phyloP scores from a whole-genome alignment of 2,888 invertebrate genomes.

The Keiferia lycopersicella region DNA sequence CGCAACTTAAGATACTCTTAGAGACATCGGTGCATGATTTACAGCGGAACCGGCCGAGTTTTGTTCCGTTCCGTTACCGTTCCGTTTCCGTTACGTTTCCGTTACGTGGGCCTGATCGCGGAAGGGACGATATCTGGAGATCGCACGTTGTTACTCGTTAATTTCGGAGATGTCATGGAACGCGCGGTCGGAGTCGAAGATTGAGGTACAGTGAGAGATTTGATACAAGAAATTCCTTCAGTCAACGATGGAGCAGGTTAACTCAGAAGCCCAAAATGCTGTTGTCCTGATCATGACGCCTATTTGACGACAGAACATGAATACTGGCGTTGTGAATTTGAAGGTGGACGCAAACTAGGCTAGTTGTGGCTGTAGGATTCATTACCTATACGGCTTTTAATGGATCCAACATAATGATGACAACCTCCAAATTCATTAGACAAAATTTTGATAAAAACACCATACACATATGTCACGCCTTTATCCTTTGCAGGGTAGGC shows the following conservation, averaged over 20 bases:
- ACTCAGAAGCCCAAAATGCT: too few species aligned
- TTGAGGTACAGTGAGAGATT: slow-evolving; percentile 39
- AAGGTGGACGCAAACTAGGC: too few species aligned
- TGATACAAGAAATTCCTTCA: background rate
- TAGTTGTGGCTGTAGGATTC: too few species aligned
- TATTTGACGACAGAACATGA: too few species aligned
- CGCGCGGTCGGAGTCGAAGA: slow-evolving; percentile 40
- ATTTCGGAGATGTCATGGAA: slow-evolving; percentile 65
- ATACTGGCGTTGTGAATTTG: too few species aligned
- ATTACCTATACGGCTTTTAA: too few species aligned
- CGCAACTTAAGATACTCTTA: slow-evolving; percentile 36
- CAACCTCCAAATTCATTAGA: too few species aligned
- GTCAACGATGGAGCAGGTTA: background rate
- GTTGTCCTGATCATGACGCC: too few species aligned
- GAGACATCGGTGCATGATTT: slow-evolving; percentile 42
- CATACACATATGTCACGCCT: too few species aligned
- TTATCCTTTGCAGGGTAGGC: too few species aligned
- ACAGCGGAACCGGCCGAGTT: slow-evolving; percentile 36
- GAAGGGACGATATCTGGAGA: slow-evolving; percentile 61
- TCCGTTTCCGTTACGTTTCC: slow-evolving; percentile 34
- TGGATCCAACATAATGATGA: too few species aligned
- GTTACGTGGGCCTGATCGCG: slow-evolving; percentile 40
- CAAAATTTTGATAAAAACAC: too few species aligned
- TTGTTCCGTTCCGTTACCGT: slow-evolving; percentile 33
- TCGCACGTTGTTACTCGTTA: slow-evolving; percentile 73